Percentiles rank a stretch among this genome's conserved stretches.
Conservation (phyloP, 2,888 invertebrate species). For the Odontomyia ornata region DNA sequence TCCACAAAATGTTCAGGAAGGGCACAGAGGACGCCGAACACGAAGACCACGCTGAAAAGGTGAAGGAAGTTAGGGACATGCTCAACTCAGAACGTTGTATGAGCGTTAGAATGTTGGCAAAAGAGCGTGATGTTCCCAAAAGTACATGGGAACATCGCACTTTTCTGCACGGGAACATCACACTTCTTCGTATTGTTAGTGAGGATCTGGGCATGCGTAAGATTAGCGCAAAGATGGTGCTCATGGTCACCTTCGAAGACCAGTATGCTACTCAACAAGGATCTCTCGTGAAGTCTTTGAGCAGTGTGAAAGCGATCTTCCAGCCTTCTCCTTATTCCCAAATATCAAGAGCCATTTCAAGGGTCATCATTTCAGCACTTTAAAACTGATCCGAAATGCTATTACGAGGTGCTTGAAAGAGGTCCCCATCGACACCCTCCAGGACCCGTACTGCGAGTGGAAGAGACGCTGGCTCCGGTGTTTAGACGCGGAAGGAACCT, state of each 20-base stretch:
- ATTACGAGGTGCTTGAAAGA: no score
- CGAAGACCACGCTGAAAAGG: not conserved
- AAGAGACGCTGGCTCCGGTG: no score
- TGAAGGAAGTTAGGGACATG: not conserved
- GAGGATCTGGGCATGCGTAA: slow-evolving; percentile 13
- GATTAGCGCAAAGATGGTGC: not conserved
- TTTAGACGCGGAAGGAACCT: no score
- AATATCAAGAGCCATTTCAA: not conserved
- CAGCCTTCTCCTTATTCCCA: no score
- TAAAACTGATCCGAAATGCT: no score
- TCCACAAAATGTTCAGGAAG: slow-evolving; percentile 1
- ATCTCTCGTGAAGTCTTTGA: not conserved
- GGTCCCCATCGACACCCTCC: not conserved
- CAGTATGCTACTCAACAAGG: not conserved
- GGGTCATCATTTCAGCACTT: not conserved
- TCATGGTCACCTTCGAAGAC: not conserved
- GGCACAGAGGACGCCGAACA: slow-evolving; percentile 13
- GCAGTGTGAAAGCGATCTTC: no score
- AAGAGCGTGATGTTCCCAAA: slow-evolving; percentile 1
- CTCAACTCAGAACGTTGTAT: not conserved
- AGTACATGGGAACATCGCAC: no score
- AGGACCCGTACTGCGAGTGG: not conserved
- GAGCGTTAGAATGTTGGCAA: no score
- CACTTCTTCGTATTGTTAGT: not conserved
- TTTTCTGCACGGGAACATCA: no score